phyloP scores from a whole-genome alignment of 2,113 vertebrate species.

The Eptesicus fuscus region DNA sequence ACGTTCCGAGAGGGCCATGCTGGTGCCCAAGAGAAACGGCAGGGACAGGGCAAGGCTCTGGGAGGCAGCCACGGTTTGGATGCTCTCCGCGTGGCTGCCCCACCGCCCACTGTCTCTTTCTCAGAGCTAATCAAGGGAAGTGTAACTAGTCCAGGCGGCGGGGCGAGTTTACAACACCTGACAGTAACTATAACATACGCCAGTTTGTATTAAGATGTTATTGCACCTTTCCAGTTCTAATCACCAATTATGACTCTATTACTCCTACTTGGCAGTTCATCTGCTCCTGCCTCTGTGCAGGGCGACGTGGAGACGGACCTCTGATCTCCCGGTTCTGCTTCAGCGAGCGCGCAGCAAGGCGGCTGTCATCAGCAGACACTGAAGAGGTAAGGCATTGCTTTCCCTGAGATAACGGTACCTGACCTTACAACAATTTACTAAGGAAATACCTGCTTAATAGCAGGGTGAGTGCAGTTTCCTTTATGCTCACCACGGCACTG shows the following conservation, averaged over 20 bases:
- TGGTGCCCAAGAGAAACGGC: constrained; percentile 36
- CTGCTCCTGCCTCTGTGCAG: constrained; percentile 89
- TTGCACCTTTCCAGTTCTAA: constrained; percentile 89
- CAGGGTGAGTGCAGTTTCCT: constrained; percentile 78
- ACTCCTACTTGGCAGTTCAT: constrained; percentile 96
- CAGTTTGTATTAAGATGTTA: constrained; percentile 88
- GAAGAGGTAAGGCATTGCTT: constrained; percentile 81
- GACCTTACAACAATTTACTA: constrained; percentile 91
- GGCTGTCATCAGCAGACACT: constrained; percentile 86
- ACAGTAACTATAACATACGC: constrained; percentile 78
- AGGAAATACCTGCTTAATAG: constrained; percentile 89
- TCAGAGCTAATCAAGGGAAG: constrained; percentile 59
- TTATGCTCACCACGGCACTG: constrained; percentile 77
- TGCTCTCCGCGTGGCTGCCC: background rate
- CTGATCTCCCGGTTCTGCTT: constrained; percentile 89
- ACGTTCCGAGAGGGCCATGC: background rate
- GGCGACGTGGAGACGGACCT: constrained; percentile 88
- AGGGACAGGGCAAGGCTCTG: constrained; percentile 59
- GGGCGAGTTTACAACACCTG: constrained; percentile 77
- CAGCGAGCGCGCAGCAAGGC: constrained; percentile 80
- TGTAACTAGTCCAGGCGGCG: constrained; percentile 25
- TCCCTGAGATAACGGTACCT: constrained; percentile 85
- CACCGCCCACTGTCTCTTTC: constrained; percentile 22
- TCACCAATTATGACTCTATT: constrained; percentile 99
- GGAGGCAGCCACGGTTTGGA: constrained; percentile 58